These are phyloP conservation scores for Chelmon rostratus DNA, from an alignment of 2,797 vertebrate genomes.

Conservation along the genomic window DNA sequence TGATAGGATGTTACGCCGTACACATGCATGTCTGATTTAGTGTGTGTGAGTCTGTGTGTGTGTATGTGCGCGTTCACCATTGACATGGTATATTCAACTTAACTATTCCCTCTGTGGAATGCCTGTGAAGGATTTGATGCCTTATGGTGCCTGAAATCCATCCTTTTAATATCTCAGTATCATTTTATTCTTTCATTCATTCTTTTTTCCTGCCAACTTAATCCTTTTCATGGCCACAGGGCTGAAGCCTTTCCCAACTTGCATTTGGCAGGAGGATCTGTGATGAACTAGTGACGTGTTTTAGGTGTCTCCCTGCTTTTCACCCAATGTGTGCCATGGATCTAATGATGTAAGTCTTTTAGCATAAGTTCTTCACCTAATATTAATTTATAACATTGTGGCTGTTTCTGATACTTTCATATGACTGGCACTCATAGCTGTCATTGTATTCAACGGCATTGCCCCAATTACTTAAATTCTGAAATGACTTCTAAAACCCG, in stretches of 20 bases:
- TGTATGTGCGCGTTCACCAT: background rate
- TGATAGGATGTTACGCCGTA: constrained; percentile 16
- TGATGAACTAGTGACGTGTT: constrained; percentile 5
- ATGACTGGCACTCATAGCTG: background rate
- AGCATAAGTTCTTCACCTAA: background rate
- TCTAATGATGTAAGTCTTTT: background rate
- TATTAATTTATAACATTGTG: background rate
- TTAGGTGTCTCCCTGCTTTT: constrained; percentile 3
- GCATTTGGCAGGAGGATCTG: constrained; percentile 10
- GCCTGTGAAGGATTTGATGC: constrained; percentile 24
- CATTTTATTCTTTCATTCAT: constrained; percentile 38
- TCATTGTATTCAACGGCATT: background rate
- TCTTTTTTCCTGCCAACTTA: constrained; percentile 1
- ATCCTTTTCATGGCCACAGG: constrained; percentile 38
- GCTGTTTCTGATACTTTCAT: background rate
- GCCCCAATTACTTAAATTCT: background rate
- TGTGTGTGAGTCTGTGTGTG: background rate
- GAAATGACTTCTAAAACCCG: background rate
- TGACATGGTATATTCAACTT: constrained; percentile 3
- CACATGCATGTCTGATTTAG: constrained; percentile 8
- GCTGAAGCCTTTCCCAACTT: constrained; percentile 23
- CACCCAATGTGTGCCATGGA: background rate
- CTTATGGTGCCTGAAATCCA: constrained; percentile 40
- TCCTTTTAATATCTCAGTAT: constrained; percentile 47
- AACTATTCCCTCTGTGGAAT: constrained; percentile 8